Evolutionary conservation across 2,888 invertebrate genomes (phyloP).

Genomic region (Stenichneumon culpator): DNA sequence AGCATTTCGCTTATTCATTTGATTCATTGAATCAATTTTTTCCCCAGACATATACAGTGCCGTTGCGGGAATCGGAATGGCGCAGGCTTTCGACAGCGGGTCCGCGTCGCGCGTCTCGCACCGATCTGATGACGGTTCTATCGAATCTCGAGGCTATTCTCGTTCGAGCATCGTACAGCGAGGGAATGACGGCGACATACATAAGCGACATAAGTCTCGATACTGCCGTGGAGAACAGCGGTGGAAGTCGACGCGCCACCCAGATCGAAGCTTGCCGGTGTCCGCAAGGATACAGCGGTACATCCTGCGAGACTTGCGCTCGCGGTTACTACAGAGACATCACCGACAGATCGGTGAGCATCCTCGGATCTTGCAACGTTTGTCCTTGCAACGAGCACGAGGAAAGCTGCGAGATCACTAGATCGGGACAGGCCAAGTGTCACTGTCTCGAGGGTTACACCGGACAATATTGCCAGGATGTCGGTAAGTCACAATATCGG

Average conservation of each 20-base stretch:
- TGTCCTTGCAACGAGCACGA: constrained; percentile 94
- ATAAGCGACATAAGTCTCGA: constrained; percentile 96
- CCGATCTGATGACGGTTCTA: constrained; percentile 94
- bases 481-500: constrained; percentile 84
- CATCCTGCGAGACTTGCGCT: constrained; percentile 93
- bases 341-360: constrained; percentile 85
- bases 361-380: constrained; percentile 87
- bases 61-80: constrained; percentile 90
- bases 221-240: constrained; percentile 90
- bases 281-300: constrained; percentile 92
- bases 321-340: constrained; percentile 90
- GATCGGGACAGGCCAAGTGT: constrained; percentile 87
- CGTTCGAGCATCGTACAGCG: constrained; percentile 92
- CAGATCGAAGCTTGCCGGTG: constrained; percentile 96
- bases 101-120: constrained; percentile 89
- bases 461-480: constrained; percentile 89
- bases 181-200: constrained; percentile 88
- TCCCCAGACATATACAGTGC: constrained; percentile 88
- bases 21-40: constrained; percentile 39
- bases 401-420: constrained; percentile 88
- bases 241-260: constrained; percentile 88
- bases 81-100: constrained; percentile 86
- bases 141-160: constrained; percentile 93
- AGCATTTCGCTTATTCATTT: constrained; percentile 13
- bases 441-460: constrained; percentile 90